A percentile compares a stretch with the other conserved stretches of the same genome.
Evolutionary conservation across 2,113 vertebrate species (phyloP).

Genomic region (Anser cygnoides): DNA sequence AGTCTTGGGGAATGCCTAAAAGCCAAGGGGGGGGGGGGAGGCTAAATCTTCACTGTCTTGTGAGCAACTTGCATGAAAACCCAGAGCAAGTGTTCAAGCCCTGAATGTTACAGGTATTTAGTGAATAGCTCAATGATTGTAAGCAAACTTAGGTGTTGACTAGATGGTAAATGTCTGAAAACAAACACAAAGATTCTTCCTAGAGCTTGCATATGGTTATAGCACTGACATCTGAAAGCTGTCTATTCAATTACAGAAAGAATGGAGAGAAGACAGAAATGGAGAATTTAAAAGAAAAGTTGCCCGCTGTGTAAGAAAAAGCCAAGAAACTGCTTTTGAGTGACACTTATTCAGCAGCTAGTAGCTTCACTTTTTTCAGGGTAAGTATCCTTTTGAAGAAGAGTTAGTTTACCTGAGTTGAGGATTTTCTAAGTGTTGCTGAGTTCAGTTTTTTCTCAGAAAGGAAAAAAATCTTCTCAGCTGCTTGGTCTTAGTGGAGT

Average conservation of each 20-base stretch:
- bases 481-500: neutral
- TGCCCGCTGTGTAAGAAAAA: slow-evolving; percentile 99
- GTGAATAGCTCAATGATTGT: neutral
- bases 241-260: slow-evolving; percentile 85
- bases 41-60: neutral
- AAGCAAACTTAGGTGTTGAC: neutral
- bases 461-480: neutral
- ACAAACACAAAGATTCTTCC: neutral
- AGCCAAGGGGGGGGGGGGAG: neutral
- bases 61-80: neutral
- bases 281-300: slow-evolving; percentile 99
- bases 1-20: neutral
- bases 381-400: slow-evolving; percentile 73
- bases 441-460: neutral
- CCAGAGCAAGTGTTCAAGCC: neutral
- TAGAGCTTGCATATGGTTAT: neutral
- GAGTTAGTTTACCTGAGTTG: neutral
- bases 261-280: slow-evolving; percentile 98
- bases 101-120: neutral
- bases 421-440: slow-evolving; percentile 28
- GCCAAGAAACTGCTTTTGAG: slow-evolving; percentile 99
- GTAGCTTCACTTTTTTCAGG: slow-evolving; percentile 97
- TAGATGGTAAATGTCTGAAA: neutral
- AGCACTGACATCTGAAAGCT: slow-evolving; percentile 47
- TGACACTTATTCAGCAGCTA: slow-evolving; percentile 90